Percentiles rank a stretch among this genome's conserved stretches.
phyloP scores from a whole-genome alignment of 92 coral and sea anemone genomes.

The Porites rus region DNA sequence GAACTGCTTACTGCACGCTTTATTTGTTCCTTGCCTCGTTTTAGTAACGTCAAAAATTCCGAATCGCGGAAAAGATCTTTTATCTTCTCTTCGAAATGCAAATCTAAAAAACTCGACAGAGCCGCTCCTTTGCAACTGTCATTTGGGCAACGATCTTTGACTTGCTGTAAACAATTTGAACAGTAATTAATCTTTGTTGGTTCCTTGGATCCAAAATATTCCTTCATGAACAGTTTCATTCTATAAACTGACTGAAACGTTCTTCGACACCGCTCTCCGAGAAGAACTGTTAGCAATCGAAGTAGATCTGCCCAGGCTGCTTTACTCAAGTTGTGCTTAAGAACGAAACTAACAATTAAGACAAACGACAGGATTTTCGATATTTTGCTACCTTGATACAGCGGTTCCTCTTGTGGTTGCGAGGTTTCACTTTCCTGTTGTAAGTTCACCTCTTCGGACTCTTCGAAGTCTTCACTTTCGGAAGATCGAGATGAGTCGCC shows the following conservation, averaged over 20 bases:
- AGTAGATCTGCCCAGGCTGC: conserved; percentile 67
- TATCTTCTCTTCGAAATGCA: conserved; percentile 50
- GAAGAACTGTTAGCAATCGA: conserved; percentile 38
- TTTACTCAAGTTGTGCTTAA: conserved; percentile 52
- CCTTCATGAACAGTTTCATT: conserved; percentile 44
- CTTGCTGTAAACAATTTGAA: conserved; percentile 29
- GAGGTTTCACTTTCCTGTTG: conserved; percentile 5
- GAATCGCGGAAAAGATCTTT: conserved; percentile 58
- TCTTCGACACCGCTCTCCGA: conserved; percentile 38
- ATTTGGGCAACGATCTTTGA: conserved; percentile 28
- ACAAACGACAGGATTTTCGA: conserved; percentile 38
- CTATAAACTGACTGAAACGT: conserved; percentile 49
- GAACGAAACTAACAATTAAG: conserved; percentile 33
- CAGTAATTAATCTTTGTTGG: conserved; percentile 47
- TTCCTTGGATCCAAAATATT: conserved; percentile 36
- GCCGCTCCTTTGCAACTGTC: conserved; percentile 28
- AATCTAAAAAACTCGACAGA: conserved; percentile 35
- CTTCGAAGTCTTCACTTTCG: background rate
- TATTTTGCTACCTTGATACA: conserved; percentile 58
- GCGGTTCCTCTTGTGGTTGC: conserved; percentile 23
- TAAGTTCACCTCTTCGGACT: no score
- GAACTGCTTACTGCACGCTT: background rate
- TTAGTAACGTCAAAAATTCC: conserved; percentile 37
- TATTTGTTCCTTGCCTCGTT: conserved; percentile 32
- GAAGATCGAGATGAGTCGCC: background rate